Evolutionary conservation across 2,113 vertebrate genomes (phyloP), one percentile per base, ranked within the genome.

Genomic region (Mobula birostris): DNA sequence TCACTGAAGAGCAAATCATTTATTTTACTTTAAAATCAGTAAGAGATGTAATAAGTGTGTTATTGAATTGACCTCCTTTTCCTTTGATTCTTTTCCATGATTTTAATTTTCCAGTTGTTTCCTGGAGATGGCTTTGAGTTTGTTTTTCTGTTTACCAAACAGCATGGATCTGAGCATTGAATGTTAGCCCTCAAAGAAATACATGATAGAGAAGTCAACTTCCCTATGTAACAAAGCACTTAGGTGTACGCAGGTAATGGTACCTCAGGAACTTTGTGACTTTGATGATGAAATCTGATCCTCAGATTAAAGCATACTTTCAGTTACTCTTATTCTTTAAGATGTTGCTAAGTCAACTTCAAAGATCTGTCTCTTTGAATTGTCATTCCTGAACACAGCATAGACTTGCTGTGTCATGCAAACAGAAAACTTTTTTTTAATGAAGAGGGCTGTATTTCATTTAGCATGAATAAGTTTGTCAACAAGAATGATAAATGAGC

Each of bases 221-320:
- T 90, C 61, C 63, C 58, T 32, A n/a, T 90, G 85, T 90, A 90
- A 90, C 61, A 61, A 27, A 88, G 58, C 83, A 61, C 58, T 63
- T 56, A 63, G 83, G 11, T 88, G 14, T 88, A 63, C 15, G 56
- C 83, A 88, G 83, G 56, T 88, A 88, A 88, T 90, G 85, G 85
- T 90, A 61, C 85, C 85, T 66, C 29, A 7, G 85, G 85, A 32
- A 14, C 32, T 15, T 90, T 66, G 61, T 19, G 61, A 90, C 85
- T 90, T 90, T 90, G 85, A 68, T 90, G 85, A 90, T 90, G 85
- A 66, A 90, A 90, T 66, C 85, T 17, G 61, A 90, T 90, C 85
- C n/a, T 29, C 63, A 66, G 85, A 90, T 90, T 90, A 90, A 90
- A 90, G 85, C 85, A 90, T 90, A 66, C 85, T 63, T 90, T 90